phyloP scores from a whole-genome alignment of 92 coral and sea anemone genomes.

The Parazoanthus swiftii region DNA sequence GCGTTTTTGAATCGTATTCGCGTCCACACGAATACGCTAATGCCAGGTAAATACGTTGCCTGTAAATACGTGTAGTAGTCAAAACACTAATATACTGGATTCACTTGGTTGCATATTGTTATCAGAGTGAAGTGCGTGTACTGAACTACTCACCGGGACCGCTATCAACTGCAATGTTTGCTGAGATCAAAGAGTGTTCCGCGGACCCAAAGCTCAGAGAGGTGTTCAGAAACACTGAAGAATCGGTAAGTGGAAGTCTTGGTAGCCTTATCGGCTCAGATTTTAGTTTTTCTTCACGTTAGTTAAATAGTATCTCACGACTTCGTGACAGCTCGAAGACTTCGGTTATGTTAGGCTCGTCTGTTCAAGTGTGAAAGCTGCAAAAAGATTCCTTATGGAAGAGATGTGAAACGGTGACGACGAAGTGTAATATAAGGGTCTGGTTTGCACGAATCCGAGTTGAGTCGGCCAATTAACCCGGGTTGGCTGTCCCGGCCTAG shows the following conservation, averaged over 20 bases:
- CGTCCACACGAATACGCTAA: too few relatives aligned
- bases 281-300: not conserved
- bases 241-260: slow-evolving; percentile 28
- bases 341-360: too few relatives aligned
- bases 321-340: too few relatives aligned
- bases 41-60: too few relatives aligned
- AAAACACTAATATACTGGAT: not conserved
- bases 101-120: not conserved
- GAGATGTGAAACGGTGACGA: not conserved
- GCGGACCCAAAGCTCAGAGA: slow-evolving; percentile 54
- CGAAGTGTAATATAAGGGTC: not conserved
- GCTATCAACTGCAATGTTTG: slow-evolving; percentile 71
- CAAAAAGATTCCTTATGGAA: not conserved
- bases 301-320: too few relatives aligned
- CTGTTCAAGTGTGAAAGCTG: too few relatives aligned
- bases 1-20: too few relatives aligned
- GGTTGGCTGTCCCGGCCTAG: too few relatives aligned
- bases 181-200: slow-evolving; percentile 39
- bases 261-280: too few relatives aligned
- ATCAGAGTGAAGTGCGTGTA: slow-evolving; percentile 74
- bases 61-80: not conserved
- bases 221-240: slow-evolving; percentile 41
- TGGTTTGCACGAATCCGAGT: too few relatives aligned
- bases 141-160: slow-evolving; percentile 94
- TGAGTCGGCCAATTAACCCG: too few relatives aligned